phyloP scores from a whole-genome alignment of 2,797 vertebrate species.

The Labeo calbasu region DNA sequence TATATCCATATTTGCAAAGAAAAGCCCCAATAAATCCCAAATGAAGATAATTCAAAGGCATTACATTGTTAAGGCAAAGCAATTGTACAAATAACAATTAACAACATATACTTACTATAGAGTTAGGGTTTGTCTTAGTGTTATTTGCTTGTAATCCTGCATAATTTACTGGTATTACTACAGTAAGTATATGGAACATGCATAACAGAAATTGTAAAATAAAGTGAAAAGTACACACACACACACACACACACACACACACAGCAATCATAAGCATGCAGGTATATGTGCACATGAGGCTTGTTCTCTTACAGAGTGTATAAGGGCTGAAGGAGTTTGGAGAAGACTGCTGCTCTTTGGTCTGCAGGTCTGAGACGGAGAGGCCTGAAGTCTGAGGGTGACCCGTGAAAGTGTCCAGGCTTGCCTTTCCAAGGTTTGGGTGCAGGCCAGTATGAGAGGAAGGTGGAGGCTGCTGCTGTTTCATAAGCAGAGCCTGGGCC shows the following conservation, averaged over 20 bases:
- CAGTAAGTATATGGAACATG: not conserved
- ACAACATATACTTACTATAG: not conserved
- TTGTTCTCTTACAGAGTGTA: conserved; percentile 85
- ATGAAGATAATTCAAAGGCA: not conserved
- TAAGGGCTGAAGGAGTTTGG: conserved; percentile 92
- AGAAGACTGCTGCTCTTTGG: conserved; percentile 97
- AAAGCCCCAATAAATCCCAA: not conserved
- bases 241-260: not conserved
- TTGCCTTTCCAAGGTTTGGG: conserved; percentile 87
- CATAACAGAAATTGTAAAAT: not conserved
- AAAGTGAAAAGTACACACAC: not conserved
- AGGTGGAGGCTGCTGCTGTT: conserved; percentile 87
- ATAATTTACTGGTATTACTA: not conserved
- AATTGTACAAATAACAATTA: not conserved
- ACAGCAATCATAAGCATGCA: not conserved
- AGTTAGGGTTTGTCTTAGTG: not conserved
- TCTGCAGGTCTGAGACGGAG: conserved; percentile 92
- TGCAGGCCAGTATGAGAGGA: conserved; percentile 88
- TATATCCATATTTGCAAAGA: not conserved
- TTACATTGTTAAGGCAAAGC: not conserved
- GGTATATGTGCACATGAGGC: too few relatives aligned
- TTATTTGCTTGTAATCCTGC: not conserved
- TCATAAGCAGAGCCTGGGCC: conserved; percentile 97
- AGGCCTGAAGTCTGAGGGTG: conserved; percentile 89
- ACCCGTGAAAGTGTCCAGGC: conserved; percentile 90